Evolutionary conservation across 2,797 vertebrate species (phyloP).

Genomic region (Phyllotis vaccarum): DNA sequence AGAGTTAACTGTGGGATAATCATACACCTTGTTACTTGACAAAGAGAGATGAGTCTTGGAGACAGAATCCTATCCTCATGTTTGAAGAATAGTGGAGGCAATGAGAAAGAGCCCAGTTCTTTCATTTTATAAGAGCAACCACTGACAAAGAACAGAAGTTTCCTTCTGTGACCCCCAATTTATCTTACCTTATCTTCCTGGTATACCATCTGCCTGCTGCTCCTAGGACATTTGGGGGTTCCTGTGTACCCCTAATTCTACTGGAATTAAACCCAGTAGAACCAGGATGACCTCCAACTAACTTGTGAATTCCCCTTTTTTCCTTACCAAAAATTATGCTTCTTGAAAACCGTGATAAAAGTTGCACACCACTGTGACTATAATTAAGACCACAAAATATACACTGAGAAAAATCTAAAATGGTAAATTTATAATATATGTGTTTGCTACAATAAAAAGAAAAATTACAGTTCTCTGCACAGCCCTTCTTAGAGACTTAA

Average conservation of each 20-base stretch:
- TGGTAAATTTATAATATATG: not conserved
- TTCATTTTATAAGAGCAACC: not conserved
- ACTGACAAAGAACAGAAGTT: not conserved
- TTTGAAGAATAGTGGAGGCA: conserved; percentile 28
- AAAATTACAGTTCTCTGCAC: not conserved
- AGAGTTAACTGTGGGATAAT: conserved; percentile 7
- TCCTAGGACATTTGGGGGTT: not conserved
- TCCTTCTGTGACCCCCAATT: no score
- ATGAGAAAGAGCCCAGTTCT: conserved; percentile 25
- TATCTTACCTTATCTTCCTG: not conserved
- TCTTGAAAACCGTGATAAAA: not conserved
- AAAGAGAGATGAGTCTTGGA: not conserved
- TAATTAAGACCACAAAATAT: not conserved
- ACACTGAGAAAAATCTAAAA: not conserved
- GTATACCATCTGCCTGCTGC: not conserved
- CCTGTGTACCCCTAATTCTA: not conserved
- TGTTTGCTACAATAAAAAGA: not conserved
- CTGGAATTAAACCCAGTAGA: not conserved
- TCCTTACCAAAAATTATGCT: not conserved
- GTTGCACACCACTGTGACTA: not conserved
- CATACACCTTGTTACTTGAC: not conserved
- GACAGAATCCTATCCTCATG: conserved; percentile 14
- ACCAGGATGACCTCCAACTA: not conserved
- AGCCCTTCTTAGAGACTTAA: not conserved
- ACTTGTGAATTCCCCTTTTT: not conserved